These are phyloP conservation scores for Phalacrocorax pelagicus DNA, from an alignment of 2,113 vertebrate genomes.

Conservation along the genomic window DNA sequence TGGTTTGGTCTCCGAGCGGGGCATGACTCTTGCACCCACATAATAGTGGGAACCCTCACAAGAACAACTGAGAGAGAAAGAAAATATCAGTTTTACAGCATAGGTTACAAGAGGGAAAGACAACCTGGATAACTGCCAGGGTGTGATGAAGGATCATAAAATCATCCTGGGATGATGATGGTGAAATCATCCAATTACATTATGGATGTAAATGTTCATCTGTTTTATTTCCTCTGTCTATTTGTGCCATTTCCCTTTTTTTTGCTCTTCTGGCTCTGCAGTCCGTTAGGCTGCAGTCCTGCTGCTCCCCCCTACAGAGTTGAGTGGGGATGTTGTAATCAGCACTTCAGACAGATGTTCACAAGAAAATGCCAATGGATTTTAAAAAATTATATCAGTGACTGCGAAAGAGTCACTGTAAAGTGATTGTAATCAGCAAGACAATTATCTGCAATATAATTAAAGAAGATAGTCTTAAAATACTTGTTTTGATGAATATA, in stretches of 20 bases:
- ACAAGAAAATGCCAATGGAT: neutral
- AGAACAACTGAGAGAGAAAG: neutral
- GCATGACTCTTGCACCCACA: neutral
- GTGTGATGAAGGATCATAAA: neutral
- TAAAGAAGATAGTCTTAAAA: neutral
- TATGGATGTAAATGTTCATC: neutral
- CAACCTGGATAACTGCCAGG: neutral
- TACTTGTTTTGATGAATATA: neutral
- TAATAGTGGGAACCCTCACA: neutral
- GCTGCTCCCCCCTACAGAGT: neutral
- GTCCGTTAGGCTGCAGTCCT: neutral
- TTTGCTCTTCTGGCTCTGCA: neutral
- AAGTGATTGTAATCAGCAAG: slow-evolving; percentile 26
- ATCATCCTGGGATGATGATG: neutral
- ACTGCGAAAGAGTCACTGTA: neutral
- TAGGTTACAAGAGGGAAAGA: neutral
- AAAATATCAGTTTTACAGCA: neutral
- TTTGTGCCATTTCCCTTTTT: neutral
- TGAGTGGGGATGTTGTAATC: slow-evolving; percentile 18
- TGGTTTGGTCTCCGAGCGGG: neutral
- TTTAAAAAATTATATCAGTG: neutral
- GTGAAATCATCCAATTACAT: neutral
- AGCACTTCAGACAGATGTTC: slow-evolving; percentile 27
- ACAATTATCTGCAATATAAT: slow-evolving; percentile 7
- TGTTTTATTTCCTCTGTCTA: neutral